These are phyloP conservation scores for Ectemnius continuus DNA, from an alignment of 2,888 invertebrate species.

Conservation along the genomic window DNA sequence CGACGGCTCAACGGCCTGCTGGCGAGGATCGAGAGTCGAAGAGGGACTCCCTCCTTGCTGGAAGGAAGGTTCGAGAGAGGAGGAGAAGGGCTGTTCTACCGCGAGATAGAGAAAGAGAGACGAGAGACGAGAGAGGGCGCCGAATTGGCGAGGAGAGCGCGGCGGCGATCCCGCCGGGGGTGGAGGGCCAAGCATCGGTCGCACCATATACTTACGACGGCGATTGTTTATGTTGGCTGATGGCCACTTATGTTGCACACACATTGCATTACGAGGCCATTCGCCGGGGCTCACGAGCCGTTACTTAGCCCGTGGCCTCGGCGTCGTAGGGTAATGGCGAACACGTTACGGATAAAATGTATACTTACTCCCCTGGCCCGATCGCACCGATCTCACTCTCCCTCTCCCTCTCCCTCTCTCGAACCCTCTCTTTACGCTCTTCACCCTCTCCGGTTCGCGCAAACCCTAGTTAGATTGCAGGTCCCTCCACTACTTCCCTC, in stretches of 20 bases:
- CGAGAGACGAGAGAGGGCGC: conserved; percentile 42
- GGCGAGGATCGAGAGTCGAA: too few relatives aligned
- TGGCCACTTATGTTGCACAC: conserved; percentile 77
- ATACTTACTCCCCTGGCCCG: conserved; percentile 73
- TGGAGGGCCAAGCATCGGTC: conserved; percentile 53
- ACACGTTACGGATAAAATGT: conserved; percentile 78
- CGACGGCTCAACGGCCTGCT: conserved; percentile 1
- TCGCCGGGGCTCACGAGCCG: conserved; percentile 65
- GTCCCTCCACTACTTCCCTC: not conserved
- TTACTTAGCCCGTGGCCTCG: conserved; percentile 75
- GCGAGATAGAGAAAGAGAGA: conserved; percentile 18
- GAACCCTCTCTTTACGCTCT: conserved; percentile 12
- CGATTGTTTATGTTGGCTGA: conserved; percentile 79
- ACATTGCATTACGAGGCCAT: conserved; percentile 73
- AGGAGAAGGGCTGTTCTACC: conserved; percentile 24
- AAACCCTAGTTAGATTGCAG: not conserved
- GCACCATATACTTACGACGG: conserved; percentile 76
- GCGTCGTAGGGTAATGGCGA: conserved; percentile 77
- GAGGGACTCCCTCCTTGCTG: not conserved
- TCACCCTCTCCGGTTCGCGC: not conserved
- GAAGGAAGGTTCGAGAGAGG: conserved; percentile 27
- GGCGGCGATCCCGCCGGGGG: too few relatives aligned
- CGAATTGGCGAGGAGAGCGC: too few relatives aligned
- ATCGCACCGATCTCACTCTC: conserved; percentile 59
- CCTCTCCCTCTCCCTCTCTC: not conserved